Evolutionary conservation across 1,140 invertebrate genomes (phyloP), one percentile per base, ranked within the genome.

Genomic region (Zaprionus lachaisei): DNA sequence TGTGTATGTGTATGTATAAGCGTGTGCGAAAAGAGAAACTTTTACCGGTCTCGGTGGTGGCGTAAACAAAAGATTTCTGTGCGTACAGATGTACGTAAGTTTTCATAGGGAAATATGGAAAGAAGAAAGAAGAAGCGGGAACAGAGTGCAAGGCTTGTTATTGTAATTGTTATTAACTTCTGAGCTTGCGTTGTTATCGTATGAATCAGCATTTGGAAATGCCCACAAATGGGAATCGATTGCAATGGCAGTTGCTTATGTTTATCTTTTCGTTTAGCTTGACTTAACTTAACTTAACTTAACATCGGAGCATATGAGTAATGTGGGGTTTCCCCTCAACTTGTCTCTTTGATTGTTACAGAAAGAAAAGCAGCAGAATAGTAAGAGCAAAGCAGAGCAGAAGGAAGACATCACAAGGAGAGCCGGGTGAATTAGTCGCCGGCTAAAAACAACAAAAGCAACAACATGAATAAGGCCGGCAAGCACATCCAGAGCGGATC

Each of bases 401-500:
- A 22, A n/a, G 49, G 28, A 7, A 20, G 58, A 26, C n/a, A 7
- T 7, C 11, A 38, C 6, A 7, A 20, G 49, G 24, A 57, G 34
- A 28, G 17, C 17, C 26, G 28, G 24, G 20, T 41, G 37, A 61
- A 62, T 12, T 15, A 11, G 49, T 34, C 9, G 22, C 17, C 41
- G 66, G 7, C 58, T 54, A 55, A 38, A 49, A 38, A 49, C 26
- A 34, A 34, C 9, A 55, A 34, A 11, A 38, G 38, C 26, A 34
- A 11, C 31, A 34, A 34, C 31, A 92, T 92, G 91, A 92, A 91
- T 72, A 92, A 92, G 69, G 91, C 90, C 34, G 79, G 80, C 38
- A 92, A 92, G 70, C 91, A 91, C 57, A 91, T 92, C 58, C 91
- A 91, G 67, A 92, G 77, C 60, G 87, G 80, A 17, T 60, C 74